Conservation (phyloP, 92 coral and sea anemone species). For the Phymanthus crucifer region DNA sequence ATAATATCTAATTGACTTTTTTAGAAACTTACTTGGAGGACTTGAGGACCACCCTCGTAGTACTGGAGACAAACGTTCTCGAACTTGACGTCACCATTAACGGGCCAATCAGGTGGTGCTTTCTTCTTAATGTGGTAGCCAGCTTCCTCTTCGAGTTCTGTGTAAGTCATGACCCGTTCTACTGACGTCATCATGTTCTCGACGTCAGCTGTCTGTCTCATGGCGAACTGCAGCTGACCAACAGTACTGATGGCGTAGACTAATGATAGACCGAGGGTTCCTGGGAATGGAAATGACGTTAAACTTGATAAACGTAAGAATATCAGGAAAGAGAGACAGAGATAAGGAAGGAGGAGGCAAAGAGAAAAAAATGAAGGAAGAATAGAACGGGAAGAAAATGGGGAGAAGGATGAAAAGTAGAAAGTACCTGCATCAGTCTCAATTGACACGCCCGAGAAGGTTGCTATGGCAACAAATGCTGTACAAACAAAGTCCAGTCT, state of each 20-base stretch:
- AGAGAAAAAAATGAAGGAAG: background rate
- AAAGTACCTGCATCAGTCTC: constrained; percentile 82
- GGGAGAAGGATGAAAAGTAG: background rate
- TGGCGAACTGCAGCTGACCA: constrained; percentile 95
- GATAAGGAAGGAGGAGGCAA: background rate
- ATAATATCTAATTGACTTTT: too few species aligned
- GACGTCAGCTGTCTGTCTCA: constrained; percentile 90
- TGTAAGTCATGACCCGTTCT: constrained; percentile 89
- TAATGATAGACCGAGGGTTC: constrained; percentile 82
- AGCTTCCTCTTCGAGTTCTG: constrained; percentile 77
- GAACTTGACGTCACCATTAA: constrained; percentile 76
- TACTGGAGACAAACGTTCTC: constrained; percentile 79
- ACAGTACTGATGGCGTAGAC: constrained; percentile 96
- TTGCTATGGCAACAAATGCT: constrained; percentile 76
- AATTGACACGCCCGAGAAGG: constrained; percentile 78
- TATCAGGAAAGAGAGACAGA: background rate
- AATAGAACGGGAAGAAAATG: too few species aligned
- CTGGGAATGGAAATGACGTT: constrained; percentile 23
- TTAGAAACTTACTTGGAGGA: constrained; percentile 38
- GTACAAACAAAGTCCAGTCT: constrained; percentile 92
- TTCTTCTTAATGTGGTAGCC: constrained; percentile 61
- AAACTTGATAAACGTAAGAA: background rate
- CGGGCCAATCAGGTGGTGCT: constrained; percentile 91
- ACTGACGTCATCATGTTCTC: constrained; percentile 94
- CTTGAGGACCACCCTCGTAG: constrained; percentile 87